Percentiles rank a stretch among this genome's conserved stretches.
Conservation (phyloP, 2,113 vertebrate genomes). For the Gavialis gangeticus region DNA sequence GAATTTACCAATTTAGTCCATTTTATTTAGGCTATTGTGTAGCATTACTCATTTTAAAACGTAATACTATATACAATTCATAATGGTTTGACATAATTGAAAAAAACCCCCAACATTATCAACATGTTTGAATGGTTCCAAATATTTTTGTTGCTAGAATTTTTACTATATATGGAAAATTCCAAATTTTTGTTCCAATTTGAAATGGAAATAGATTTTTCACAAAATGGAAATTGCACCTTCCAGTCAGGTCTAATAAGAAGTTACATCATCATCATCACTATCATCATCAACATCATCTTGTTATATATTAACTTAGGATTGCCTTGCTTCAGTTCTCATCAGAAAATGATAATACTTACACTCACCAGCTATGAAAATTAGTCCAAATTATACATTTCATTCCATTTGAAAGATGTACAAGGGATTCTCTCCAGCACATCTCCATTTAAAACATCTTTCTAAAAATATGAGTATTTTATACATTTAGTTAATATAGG, state of each 20-base stretch:
- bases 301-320: slow-evolving; percentile 12
- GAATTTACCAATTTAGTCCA: neutral
- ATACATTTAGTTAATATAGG: neutral
- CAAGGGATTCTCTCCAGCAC: neutral
- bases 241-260: slow-evolving; percentile 7
- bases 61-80: neutral
- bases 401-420: neutral
- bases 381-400: slow-evolving; percentile 12
- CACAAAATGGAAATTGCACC: slow-evolving; percentile 57
- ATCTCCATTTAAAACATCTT: neutral
- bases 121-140: slow-evolving; percentile 44
- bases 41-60: slow-evolving; percentile 5
- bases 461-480: neutral
- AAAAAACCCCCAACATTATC: slow-evolving; percentile 5
- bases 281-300: too few species aligned
- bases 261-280: neutral
- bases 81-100: slow-evolving; percentile 14
- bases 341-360: neutral
- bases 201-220: slow-evolving; percentile 46
- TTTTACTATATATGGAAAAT: neutral
- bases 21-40: neutral
- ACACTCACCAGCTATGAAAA: neutral
- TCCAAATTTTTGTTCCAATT: slow-evolving; percentile 39
- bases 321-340: neutral
- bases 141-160: neutral